Conservation (phyloP, 2,888 invertebrate species). For the Oeneis ivallda region DNA sequence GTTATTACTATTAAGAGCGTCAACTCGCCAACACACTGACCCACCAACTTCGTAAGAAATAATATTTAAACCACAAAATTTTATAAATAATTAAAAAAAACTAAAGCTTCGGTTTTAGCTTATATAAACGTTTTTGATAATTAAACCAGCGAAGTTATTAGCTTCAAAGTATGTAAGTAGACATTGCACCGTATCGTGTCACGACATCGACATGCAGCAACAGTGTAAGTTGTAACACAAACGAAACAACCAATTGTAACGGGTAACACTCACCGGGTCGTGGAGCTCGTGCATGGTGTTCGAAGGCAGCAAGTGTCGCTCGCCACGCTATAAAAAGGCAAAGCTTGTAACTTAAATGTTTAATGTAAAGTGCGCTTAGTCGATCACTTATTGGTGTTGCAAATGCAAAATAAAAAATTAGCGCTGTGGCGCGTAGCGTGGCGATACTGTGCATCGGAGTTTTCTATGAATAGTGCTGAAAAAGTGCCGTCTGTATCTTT, state of each 20-base stretch:
- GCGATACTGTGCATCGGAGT: too few relatives aligned
- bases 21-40: too few relatives aligned
- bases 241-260: slow-evolving; percentile 35
- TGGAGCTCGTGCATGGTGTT: slow-evolving; percentile 82
- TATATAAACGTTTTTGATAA: neutral
- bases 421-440: too few relatives aligned
- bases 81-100: too few relatives aligned
- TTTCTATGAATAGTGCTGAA: too few relatives aligned
- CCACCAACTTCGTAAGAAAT: too few relatives aligned
- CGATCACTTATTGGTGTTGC: neutral
- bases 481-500: too few relatives aligned
- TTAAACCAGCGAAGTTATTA: slow-evolving; percentile 39
- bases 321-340: slow-evolving; percentile 68
- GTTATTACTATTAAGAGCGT: too few relatives aligned
- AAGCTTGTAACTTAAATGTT: slow-evolving; percentile 13
- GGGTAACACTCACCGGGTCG: slow-evolving; percentile 79
- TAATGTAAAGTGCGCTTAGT: neutral
- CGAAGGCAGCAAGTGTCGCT: slow-evolving; percentile 79
- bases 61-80: too few relatives aligned
- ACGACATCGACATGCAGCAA: slow-evolving; percentile 51
- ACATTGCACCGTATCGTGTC: slow-evolving; percentile 36
- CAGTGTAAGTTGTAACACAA: slow-evolving; percentile 25
- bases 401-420: too few relatives aligned
- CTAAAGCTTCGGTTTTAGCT: neutral
- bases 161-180: too few relatives aligned